Evolutionary conservation across 2,888 invertebrate genomes (phyloP).

Genomic region (Drosophila yooni): DNA sequence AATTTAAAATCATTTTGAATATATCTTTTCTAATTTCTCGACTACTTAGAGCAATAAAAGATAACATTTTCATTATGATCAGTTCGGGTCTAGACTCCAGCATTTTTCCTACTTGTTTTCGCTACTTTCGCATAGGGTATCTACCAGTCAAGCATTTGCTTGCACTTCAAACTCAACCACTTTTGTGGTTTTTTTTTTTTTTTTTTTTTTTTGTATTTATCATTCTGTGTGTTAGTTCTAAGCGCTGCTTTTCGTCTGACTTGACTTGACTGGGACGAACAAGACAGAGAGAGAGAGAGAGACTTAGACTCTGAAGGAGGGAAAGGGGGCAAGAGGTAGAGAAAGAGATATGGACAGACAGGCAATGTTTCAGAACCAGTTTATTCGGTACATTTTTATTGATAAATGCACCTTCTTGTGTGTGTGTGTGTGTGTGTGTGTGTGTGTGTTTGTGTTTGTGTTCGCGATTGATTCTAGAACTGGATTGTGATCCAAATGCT

Average conservation of each 20-base stretch:
- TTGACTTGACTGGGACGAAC: not conserved
- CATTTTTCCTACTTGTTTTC: not conserved
- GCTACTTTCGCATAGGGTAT: constrained; percentile 2
- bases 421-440: not conserved
- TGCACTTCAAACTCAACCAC: not conserved
- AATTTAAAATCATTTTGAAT: not conserved
- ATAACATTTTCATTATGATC: not conserved
- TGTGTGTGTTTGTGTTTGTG: not conserved
- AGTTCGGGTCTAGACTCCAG: no score
- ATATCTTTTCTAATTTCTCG: not conserved
- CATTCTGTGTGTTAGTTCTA: not conserved
- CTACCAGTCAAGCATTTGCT: not conserved
- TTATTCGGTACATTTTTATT: constrained; percentile 16
- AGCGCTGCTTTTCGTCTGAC: not conserved
- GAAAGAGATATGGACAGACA: not conserved
- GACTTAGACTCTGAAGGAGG: no score
- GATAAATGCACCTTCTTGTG: constrained; percentile 8
- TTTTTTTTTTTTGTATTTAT: not conserved
- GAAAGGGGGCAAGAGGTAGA: not conserved
- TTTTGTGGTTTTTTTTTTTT: not conserved
- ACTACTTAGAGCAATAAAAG: not conserved
- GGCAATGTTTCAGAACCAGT: constrained; percentile 26
- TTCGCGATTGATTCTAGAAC: constrained; percentile 34
- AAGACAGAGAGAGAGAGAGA: no score
- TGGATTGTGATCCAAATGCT: constrained; percentile 48